These are phyloP conservation scores for Dolichopus griseipennis DNA, from an alignment of 2,888 invertebrate genomes.

Conservation along the genomic window DNA sequence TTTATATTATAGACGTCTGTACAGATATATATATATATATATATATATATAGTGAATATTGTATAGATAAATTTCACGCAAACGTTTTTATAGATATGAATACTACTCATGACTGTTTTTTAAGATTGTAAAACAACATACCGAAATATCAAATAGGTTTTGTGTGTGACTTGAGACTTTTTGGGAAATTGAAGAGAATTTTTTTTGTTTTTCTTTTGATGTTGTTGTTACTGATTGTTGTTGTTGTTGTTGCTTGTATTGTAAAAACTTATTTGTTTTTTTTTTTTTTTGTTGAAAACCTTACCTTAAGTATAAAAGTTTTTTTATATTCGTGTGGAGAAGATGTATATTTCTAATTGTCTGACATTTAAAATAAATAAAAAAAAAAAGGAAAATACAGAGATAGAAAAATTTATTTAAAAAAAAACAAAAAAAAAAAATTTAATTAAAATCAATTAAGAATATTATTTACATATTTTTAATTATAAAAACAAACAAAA, in stretches of 20 bases:
- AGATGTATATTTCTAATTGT: conserved; percentile 1
- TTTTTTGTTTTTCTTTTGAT: not conserved
- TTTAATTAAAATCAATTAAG: not conserved
- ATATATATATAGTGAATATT: not conserved
- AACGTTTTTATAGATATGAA: not conserved
- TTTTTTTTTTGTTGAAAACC: not conserved
- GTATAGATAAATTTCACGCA: conserved; percentile 6
- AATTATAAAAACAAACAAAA: not conserved
- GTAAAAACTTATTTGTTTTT: not conserved
- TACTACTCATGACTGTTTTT: conserved; percentile 5
- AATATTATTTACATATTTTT: not conserved
- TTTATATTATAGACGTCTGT: no score
- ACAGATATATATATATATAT: no score
- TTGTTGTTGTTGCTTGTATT: no score
- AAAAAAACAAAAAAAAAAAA: not conserved
- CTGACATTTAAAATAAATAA: conserved; percentile 4
- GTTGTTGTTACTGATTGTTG: not conserved
- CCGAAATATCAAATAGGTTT: no score
- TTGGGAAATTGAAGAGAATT: not conserved
- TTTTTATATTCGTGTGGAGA: not conserved
- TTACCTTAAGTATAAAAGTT: not conserved
- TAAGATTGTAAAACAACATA: no score
- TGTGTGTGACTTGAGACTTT: not conserved
- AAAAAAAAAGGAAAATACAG: not conserved
- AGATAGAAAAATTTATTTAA: not conserved